These are phyloP conservation scores for Cavia porcellus DNA, from an alignment of 2,113 vertebrate species.

Conservation along the genomic window DNA sequence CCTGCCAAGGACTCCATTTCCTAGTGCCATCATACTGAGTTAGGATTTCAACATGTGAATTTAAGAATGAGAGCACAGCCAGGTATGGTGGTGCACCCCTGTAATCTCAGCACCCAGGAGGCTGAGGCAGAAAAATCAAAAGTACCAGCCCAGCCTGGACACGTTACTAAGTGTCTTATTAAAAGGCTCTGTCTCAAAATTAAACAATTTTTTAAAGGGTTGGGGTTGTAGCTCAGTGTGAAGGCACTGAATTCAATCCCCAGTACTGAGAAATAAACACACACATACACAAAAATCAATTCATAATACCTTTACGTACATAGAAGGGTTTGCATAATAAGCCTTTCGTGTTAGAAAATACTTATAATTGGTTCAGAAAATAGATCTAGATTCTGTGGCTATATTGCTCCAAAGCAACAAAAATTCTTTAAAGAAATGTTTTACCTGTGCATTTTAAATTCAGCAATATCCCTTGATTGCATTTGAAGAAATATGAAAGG, in stretches of 20 bases:
- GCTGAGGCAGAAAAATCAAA: not conserved
- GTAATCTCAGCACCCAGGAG: not conserved
- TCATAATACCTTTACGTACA: not conserved
- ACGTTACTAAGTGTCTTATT: not conserved
- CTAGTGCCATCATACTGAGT: not conserved
- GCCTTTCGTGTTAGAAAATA: not conserved
- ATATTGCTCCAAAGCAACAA: not conserved
- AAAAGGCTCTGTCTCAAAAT: not conserved
- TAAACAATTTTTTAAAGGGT: not conserved
- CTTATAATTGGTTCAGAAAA: constrained; percentile 26
- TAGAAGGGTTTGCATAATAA: not conserved
- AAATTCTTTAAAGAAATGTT: constrained; percentile 48
- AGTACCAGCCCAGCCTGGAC: not conserved
- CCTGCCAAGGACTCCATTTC: not conserved
- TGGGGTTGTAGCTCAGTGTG: not conserved
- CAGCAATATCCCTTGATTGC: not conserved
- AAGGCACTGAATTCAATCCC: not conserved
- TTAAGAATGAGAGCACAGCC: not conserved
- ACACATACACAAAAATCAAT: not conserved
- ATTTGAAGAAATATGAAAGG: constrained; percentile 38
- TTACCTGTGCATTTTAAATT: constrained; percentile 9
- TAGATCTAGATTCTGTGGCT: not conserved
- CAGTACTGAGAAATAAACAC: not conserved
- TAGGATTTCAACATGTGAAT: not conserved
- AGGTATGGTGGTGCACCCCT: not conserved